Percentiles rank a stretch among this genome's conserved stretches.
These are phyloP conservation scores for Catocala sponsa DNA, from an alignment of 2,888 invertebrate species.

Conservation along the genomic window DNA sequence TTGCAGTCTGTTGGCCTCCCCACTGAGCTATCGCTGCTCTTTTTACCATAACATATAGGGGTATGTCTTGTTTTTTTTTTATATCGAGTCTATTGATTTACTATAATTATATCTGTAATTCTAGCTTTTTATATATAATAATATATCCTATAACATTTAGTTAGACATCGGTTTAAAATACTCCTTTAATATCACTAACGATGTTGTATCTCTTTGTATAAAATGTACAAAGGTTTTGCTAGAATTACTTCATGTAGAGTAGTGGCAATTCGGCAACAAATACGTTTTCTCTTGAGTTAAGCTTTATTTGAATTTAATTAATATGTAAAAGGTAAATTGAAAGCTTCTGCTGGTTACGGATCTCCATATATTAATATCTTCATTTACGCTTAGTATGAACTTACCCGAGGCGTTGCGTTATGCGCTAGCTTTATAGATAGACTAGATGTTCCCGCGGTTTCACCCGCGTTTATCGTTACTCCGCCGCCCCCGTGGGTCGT, in stretches of 20 bases:
- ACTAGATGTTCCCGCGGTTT: no score
- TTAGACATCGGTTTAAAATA: not conserved
- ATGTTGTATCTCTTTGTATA: not conserved
- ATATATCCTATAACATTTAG: not conserved
- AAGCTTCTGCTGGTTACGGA: not conserved
- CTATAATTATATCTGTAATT: no score
- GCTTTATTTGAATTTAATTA: conserved; percentile 17
- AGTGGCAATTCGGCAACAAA: not conserved
- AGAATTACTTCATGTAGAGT: not conserved
- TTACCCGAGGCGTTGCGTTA: not conserved
- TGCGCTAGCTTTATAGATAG: no score
- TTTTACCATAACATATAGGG: no score
- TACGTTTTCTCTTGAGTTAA: conserved; percentile 4
- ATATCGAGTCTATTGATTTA: no score
- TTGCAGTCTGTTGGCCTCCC: no score
- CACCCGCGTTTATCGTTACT: no score
- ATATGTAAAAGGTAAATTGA: conserved; percentile 4
- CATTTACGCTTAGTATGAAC: not conserved
- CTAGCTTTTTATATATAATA: not conserved
- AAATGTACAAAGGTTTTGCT: no score
- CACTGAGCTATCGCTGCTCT: no score
- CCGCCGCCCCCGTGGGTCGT: no score
- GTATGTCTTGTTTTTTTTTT: no score
- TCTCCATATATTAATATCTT: conserved; percentile 8
- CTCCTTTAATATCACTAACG: not conserved